phyloP scores from a whole-genome alignment of 2,888 invertebrate genomes.

The Caradrina kadenii region DNA sequence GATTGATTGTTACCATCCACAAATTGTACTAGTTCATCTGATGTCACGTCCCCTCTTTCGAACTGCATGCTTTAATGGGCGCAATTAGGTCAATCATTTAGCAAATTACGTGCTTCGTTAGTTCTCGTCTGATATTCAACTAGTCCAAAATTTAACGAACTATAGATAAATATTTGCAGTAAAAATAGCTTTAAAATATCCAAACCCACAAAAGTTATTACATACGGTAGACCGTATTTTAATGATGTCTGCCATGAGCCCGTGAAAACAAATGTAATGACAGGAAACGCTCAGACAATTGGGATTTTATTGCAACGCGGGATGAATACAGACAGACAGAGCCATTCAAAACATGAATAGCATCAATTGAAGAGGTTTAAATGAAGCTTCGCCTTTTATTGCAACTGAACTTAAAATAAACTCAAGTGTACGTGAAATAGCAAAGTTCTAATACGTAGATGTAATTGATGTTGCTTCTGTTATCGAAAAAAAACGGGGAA shows the following conservation, averaged over 20 bases:
- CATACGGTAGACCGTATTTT: slow-evolving; percentile 17
- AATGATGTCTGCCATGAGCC: slow-evolving; percentile 27
- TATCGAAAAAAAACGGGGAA: slow-evolving; percentile 5
- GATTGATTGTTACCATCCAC: slow-evolving; percentile 72
- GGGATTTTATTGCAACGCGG: slow-evolving; percentile 53
- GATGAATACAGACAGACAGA: slow-evolving; percentile 43
- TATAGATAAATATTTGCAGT: slow-evolving; percentile 17
- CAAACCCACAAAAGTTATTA: slow-evolving; percentile 24
- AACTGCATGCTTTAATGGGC: slow-evolving; percentile 62
- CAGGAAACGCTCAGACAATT: slow-evolving; percentile 63
- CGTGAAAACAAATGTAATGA: slow-evolving; percentile 49
- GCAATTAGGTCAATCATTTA: slow-evolving; percentile 71
- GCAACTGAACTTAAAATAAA: slow-evolving; percentile 46
- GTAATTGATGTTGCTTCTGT: slow-evolving; percentile 25
- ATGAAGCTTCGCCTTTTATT: slow-evolving; percentile 49
- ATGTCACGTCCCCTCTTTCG: slow-evolving; percentile 68
- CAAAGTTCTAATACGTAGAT: slow-evolving; percentile 2
- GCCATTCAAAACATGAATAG: slow-evolving; percentile 55
- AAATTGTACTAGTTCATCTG: slow-evolving; percentile 66
- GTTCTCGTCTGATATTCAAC: slow-evolving; percentile 27
- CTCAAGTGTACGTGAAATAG: slow-evolving; percentile 40
- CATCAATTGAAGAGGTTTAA: slow-evolving; percentile 58
- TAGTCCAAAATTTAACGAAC: slow-evolving; percentile 38
- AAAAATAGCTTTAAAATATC: slow-evolving; percentile 22
- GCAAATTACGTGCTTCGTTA: slow-evolving; percentile 59